Evolutionary conservation across 2,113 vertebrate species (phyloP), one percentile per base, ranked within the genome.

Genomic region (Rhinogobius similis): DNA sequence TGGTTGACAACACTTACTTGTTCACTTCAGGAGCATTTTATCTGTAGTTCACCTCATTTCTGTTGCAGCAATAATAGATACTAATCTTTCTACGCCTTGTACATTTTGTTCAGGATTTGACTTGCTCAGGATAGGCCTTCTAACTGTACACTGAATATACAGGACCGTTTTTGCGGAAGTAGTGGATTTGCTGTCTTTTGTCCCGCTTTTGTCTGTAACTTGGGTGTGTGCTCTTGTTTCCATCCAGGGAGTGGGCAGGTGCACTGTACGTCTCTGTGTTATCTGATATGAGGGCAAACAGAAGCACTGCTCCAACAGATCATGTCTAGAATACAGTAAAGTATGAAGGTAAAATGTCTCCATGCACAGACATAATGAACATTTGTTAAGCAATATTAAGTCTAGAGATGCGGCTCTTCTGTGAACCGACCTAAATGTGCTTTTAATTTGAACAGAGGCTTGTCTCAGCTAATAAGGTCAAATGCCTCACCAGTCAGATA

Each of bases 261-360:
- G 58, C 20, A 38, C 41, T 26, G 29, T 64, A 18, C 64, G 64
- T 74, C 50, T 64, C 50, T 61, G 21, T 61, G 70, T 77, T 63
- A 78, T 85, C 76, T 82, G 74, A 77, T 79, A 69, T 39, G 52
- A 62, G 65, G 53, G 23, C 59, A 65, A 64, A 23, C 24, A 29
- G 24, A 29, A 24, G 66, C 75, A 82, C 82, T 80, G 65, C 70
- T 77, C 39, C 62, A 48, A 75, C 66, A 66, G 43, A 78, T 38
- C 0, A 20, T n/a, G 29, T 20, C 58, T 2, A 36, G 6, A 36
- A 61, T 59, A n/a, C 27, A 59, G 56, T 18, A 8, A 32, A 32
- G 14, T 20, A 12, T 43, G 50, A 24, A 68, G n/a, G 24, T 2
- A 36, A 12, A 3, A 4, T 36, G 7, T 50, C 41, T 48, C 1